Conservation (phyloP, 2,797 vertebrate species). For the Myotis myotis region DNA sequence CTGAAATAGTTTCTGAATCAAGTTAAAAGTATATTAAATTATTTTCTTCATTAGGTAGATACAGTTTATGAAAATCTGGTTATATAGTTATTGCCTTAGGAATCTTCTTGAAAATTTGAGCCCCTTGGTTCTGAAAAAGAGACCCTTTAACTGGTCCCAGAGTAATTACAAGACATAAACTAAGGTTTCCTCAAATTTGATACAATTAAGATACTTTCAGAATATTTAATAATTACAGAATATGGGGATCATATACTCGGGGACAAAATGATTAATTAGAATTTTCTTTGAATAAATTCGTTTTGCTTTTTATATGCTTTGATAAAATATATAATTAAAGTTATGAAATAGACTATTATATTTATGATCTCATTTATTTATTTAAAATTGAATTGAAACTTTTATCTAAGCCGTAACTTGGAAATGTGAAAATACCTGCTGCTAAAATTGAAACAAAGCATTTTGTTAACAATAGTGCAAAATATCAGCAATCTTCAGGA, state of each 20-base stretch:
- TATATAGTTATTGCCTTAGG: constrained; percentile 16
- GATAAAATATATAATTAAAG: constrained; percentile 36
- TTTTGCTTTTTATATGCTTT: constrained; percentile 32
- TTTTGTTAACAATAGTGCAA: neutral
- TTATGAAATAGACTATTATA: neutral
- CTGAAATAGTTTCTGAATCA: neutral
- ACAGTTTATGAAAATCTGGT: constrained; percentile 33
- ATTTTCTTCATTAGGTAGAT: neutral
- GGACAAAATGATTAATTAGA: constrained; percentile 31
- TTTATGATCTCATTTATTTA: neutral
- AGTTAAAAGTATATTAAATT: constrained; percentile 43
- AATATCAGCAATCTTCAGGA: neutral
- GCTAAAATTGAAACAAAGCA: neutral
- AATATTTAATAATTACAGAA: constrained; percentile 29
- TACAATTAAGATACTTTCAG: constrained; percentile 46
- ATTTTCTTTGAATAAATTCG: constrained; percentile 36
- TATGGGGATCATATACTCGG: neutral
- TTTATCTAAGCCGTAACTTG: neutral
- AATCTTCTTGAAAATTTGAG: constrained; percentile 6
- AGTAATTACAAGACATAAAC: constrained; percentile 45
- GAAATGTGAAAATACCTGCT: neutral
- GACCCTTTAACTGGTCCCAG: neutral
- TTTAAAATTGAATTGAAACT: constrained; percentile 29
- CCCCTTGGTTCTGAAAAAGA: neutral
- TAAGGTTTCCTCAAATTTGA: constrained; percentile 19